Base-by-base conservation (phyloP, 2,113 vertebrate genomes). In the Podilymbus podiceps region DNA sequence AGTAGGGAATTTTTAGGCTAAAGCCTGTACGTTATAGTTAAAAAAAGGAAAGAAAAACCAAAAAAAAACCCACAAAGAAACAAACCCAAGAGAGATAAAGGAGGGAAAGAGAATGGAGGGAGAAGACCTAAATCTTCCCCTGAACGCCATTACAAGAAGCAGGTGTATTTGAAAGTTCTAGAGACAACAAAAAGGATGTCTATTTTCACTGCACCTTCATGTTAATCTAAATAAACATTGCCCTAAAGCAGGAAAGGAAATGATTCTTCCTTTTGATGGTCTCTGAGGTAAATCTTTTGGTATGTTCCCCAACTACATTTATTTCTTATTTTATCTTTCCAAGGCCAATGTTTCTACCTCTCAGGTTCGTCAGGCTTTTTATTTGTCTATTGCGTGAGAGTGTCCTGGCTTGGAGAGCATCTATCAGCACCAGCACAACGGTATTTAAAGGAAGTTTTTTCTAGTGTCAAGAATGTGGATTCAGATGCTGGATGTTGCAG, bases 221-320 rank as follows among this genome's bases (percentile, higher is more conserved):
- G 93, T 88, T 87, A 89, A 91, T 87, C 80, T 94, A 88, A 96
- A 95, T 93, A 94, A 93, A 88, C 63, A 33, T 62, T 87, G 74
- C 74, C 93, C 69, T 85, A 79, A 85, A 87, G 89, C 66, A 68
- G 16, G 35, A 95, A 87, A 93, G 84, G 93, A 97, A 96, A 96
- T 96, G 1, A 95, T 63, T 93, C 35, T 82, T 89, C 64, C 58
- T 89, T 91, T 85, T 79, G 44, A 89, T 88, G 31, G 10, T 85
- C 27, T 85, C 58, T 11, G 62, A 91, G 58, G 89, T 93, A 96
- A 96, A 89, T 87, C 59, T 89, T 93, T 88, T 91, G 91, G 50
- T 60, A 85, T 69, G 58, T 76, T 96, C 33, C 47, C 40, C 67
- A 82, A 79, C 35, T 66, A 55, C 35, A 52, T 71, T 69, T 47